phyloP scores from a whole-genome alignment of 1,140 invertebrate genomes.

The Diabrotica undecimpunctata region DNA sequence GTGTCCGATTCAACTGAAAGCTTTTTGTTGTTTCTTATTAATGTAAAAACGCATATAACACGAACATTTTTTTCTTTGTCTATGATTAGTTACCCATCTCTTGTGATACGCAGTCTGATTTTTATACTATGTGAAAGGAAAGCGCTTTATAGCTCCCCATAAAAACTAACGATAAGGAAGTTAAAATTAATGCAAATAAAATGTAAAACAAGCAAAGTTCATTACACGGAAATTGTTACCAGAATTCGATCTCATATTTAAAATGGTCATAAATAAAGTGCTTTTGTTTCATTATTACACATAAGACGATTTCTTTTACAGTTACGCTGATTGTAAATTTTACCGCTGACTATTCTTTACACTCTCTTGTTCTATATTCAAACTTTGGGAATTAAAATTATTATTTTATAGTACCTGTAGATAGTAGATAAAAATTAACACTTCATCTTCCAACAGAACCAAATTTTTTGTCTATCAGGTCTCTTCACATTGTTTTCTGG shows the following conservation, averaged over 20 bases:
- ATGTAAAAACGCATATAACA: no score
- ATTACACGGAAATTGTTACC: slow-evolving; percentile 27
- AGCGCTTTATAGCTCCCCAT: slow-evolving; percentile 29
- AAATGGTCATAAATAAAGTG: slow-evolving; percentile 14
- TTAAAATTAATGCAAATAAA: slow-evolving; percentile 35
- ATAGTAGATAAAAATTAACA: no score
- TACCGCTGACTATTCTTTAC: no score
- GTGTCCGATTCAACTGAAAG: no score
- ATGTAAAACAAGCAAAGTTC: slow-evolving; percentile 35
- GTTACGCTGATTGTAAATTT: not conserved
- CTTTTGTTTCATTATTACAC: slow-evolving; percentile 12
- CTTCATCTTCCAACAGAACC: no score
- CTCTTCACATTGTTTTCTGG: no score
- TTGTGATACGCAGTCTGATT: slow-evolving; percentile 28
- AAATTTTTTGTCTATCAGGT: no score
- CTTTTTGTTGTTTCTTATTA: no score
- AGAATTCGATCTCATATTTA: slow-evolving; percentile 32
- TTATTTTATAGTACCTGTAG: no score
- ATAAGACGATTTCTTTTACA: slow-evolving; percentile 9
- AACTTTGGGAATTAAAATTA: no score
- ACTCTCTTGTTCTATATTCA: no score
- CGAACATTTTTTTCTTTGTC: no score
- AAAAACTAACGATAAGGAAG: slow-evolving; percentile 33
- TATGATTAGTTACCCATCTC: not conserved
- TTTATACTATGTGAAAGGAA: slow-evolving; percentile 25